Conservation (phyloP, 1,140 invertebrate genomes). For the Ctenoplectra terminalis region DNA sequence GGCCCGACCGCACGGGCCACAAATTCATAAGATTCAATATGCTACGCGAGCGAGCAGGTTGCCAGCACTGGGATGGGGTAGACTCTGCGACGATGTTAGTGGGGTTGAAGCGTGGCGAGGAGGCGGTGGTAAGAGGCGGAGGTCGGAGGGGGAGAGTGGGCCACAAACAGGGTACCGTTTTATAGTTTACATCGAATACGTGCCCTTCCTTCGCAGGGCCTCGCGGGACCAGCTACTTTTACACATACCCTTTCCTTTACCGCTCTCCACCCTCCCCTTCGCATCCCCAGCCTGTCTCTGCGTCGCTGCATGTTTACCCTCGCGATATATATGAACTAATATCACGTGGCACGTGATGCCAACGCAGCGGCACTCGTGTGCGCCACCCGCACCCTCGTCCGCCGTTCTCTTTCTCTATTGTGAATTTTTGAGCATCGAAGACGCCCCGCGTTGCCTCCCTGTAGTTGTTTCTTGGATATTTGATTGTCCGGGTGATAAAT, state of each 20-base stretch:
- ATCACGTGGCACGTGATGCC: slow-evolving; percentile 69
- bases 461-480: background rate
- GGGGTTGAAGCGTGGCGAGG: slow-evolving; percentile 28
- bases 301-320: slow-evolving; percentile 66
- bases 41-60: slow-evolving; percentile 72
- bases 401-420: background rate
- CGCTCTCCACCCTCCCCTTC: background rate
- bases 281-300: slow-evolving; percentile 8
- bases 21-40: slow-evolving; percentile 81
- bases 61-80: slow-evolving; percentile 37
- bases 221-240: slow-evolving; percentile 55
- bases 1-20: slow-evolving; percentile 65
- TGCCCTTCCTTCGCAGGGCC: slow-evolving; percentile 59
- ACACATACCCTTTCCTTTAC: slow-evolving; percentile 28
- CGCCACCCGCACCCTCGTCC: slow-evolving; percentile 7
- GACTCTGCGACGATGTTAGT: slow-evolving; percentile 45
- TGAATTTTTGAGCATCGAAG: slow-evolving; percentile 34
- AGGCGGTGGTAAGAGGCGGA: background rate
- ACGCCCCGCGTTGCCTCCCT: background rate
- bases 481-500: background rate
- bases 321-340: slow-evolving; percentile 74
- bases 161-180: slow-evolving; percentile 57
- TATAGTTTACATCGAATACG: slow-evolving; percentile 77
- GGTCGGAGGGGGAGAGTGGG: background rate
- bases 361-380: slow-evolving; percentile 47